Base-by-base conservation (phyloP, 92 coral and sea anemone genomes). In the Zoanthus solanderi region DNA sequence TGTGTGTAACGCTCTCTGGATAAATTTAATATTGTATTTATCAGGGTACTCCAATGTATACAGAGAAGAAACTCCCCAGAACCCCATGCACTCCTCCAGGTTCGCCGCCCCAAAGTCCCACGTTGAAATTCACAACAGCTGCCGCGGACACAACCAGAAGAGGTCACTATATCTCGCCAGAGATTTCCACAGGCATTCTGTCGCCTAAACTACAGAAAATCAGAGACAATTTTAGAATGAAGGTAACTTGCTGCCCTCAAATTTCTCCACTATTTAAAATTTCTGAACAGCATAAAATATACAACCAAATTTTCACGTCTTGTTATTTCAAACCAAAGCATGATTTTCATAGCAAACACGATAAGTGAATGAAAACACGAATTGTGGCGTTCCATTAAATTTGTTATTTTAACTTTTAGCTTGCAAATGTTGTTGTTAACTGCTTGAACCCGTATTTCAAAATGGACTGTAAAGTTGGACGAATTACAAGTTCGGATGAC, bases 11-110 rank as follows among this genome's bases (percentile, higher is more conserved):
- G 29, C 5, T 5, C 30, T 63, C 29, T 11, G 9, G 78, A 74
- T 37, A 31, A 14, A 14, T 54, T 78, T 58, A 37, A 14, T 58
- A 16, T 30, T 60, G 31, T 66, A 9, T 65, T 14, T 44, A 29
- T 8, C 85, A 81, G 85, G 57, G 85, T 10, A 45, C 50, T 75
- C 78, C 91, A 0, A 86, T 83, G 60, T 58, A 86, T 2, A 89
- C 90, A 47, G 84, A 83, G 68, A 92, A 89, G 87, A 97, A 97
- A 84, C 82, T 89, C 67, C 94, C 93, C 48, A 91, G 92, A 84
- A 92, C 97, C 74, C 99, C 99, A 2, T 77, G 90, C 81, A 97
- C 99, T 2, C 99, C 99, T 47, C 99, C 99, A 53, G 99, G 98
- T 67, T 93, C 99, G 17, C 99, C 99, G 48, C 99, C 99, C 78